Conservation (phyloP, 2,888 invertebrate species). For the Amiota mariae region DNA sequence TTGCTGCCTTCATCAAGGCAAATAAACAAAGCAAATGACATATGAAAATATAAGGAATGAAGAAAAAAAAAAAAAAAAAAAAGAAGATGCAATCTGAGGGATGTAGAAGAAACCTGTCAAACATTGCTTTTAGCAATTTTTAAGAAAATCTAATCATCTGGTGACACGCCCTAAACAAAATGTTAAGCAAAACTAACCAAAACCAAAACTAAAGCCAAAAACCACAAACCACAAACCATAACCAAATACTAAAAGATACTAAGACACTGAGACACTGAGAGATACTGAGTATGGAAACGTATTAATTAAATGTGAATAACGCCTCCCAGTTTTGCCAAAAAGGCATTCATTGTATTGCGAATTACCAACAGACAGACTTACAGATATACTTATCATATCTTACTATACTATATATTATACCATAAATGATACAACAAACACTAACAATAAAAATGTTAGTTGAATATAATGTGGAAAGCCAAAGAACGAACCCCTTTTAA, state of each 20-base stretch:
- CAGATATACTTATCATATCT: no score
- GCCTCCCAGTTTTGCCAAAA: constrained; percentile 52
- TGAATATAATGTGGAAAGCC: constrained; percentile 29
- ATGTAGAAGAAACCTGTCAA: constrained; percentile 29
- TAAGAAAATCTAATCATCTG: constrained; percentile 68
- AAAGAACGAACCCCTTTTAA: constrained; percentile 57
- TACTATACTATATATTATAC: no score
- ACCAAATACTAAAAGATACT: background rate
- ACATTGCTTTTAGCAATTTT: constrained; percentile 51
- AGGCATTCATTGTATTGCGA: constrained; percentile 37
- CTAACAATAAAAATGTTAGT: constrained; percentile 15
- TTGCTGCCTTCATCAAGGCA: constrained; percentile 42
- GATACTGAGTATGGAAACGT: constrained; percentile 54
- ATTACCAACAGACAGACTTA: no score
- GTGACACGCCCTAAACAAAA: constrained; percentile 53
- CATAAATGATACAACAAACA: no score
- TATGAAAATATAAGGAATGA: constrained; percentile 38
- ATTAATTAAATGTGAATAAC: constrained; percentile 70
- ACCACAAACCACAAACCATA: background rate
- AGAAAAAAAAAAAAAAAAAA: no score
- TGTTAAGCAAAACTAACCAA: constrained; percentile 1
- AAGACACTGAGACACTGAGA: constrained; percentile 41
- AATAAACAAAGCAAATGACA: constrained; percentile 10
- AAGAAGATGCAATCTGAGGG: constrained; percentile 59
- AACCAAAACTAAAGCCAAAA: constrained; percentile 18